Percentiles rank a stretch among this genome's conserved stretches.
Conservation (phyloP, 2,113 vertebrate species). For the Neolamprologus caudopunctatus region DNA sequence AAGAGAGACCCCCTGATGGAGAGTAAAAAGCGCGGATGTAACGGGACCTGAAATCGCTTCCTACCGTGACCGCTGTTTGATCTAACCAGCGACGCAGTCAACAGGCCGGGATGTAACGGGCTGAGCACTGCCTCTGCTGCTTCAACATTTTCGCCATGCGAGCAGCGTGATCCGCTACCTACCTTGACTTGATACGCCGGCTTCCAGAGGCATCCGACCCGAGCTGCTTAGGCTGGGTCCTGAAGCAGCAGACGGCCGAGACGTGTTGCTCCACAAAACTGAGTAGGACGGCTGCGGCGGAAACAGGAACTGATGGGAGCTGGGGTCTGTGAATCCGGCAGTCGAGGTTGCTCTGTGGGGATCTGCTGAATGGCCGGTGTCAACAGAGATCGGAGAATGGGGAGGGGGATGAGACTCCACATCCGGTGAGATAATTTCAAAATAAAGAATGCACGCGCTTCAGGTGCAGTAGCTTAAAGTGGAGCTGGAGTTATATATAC, state of each 20-base stretch:
- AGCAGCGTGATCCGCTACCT: background rate
- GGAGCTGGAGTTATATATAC: background rate
- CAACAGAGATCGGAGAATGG: background rate
- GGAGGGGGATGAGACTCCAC: background rate
- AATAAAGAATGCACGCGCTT: background rate
- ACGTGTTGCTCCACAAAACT: conserved; percentile 19
- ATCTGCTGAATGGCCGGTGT: conserved; percentile 49
- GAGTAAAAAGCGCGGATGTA: background rate
- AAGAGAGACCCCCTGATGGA: background rate
- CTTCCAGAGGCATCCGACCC: conserved; percentile 46
- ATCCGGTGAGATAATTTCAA: conserved; percentile 28
- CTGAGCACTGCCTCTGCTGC: background rate
- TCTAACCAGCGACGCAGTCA: conserved; percentile 59
- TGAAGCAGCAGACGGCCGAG: conserved; percentile 11
- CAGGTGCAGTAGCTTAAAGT: background rate
- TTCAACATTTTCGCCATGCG: conserved; percentile 7
- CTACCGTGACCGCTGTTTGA: conserved; percentile 46
- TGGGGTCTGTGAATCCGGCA: conserved; percentile 21
- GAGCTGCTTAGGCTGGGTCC: conserved; percentile 8
- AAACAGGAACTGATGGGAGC: conserved; percentile 60
- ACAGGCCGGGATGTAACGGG: conserved; percentile 64
- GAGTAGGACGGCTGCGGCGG: conserved; percentile 46
- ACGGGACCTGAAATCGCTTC: background rate
- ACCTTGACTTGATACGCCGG: conserved; percentile 41
- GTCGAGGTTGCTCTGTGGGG: conserved; percentile 45